Conservation (phyloP, 2,113 vertebrate genomes). For the Chaetops frenatus region DNA sequence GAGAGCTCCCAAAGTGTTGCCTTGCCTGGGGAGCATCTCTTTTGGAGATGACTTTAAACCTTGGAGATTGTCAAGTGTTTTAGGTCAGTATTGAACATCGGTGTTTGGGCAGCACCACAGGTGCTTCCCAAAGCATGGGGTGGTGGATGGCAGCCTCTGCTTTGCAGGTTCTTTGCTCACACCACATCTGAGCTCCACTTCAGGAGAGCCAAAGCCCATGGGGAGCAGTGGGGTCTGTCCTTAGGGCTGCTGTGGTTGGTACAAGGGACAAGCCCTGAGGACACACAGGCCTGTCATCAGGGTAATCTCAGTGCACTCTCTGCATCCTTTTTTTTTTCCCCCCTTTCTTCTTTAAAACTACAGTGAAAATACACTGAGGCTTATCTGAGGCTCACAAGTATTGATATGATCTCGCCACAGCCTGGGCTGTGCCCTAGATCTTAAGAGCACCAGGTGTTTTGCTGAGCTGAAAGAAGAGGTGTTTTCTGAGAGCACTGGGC, state of each 20-base stretch:
- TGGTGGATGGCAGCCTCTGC: background rate
- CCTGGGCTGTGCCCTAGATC: background rate
- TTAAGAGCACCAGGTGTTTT: constrained; percentile 3
- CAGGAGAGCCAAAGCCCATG: accelerated
- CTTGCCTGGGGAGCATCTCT: background rate
- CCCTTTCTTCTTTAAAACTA: background rate
- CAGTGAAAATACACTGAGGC: background rate
- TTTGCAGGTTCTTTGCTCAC: background rate
- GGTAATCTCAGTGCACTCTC: background rate
- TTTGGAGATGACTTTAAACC: accelerated
- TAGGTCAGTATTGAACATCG: accelerated
- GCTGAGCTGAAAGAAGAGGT: background rate
- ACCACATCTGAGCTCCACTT: accelerated
- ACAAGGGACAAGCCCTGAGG: background rate
- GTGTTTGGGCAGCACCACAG: background rate
- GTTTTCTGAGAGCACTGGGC: background rate
- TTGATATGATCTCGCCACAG: background rate
- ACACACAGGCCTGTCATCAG: background rate
- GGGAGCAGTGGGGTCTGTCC: background rate
- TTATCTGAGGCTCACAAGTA: background rate
- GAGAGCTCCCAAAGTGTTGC: accelerated
- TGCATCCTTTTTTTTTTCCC: background rate
- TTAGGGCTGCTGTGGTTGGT: background rate
- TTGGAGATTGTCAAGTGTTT: background rate
- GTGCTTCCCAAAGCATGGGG: background rate